Base-by-base conservation (phyloP, 2,888 invertebrate species). In the Lysandra bellargus region DNA sequence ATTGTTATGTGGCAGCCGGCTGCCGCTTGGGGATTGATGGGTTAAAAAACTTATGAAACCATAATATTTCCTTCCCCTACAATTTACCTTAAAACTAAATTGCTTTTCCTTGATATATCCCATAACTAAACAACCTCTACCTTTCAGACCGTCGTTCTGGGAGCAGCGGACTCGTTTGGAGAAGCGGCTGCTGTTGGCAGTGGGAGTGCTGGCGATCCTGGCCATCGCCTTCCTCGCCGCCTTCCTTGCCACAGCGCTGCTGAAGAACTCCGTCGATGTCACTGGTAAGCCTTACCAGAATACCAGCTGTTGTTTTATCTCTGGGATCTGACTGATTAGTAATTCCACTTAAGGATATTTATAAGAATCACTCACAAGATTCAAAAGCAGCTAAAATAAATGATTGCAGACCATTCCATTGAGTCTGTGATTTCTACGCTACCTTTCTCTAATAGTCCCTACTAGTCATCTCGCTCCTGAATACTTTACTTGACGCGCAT, bases 141-240 rank as follows among this genome's bases (percentile, higher is more conserved):
- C 14, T 53, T 30, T 6, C 79, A 94, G 94, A 83, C 90, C 91
- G 74, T 88, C 93, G 53, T 94, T 88, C 84, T 94, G 93, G 94
- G 89, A 87, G 78, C 89, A 91, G 82, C 86, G 93, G 80, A 91
- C 92, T 37, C 85, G 86, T 84, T 83, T 93, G 87, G 94, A 94
- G 86, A 93, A 92, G 85, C 86, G 90, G 77, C 85, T 94, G 76
- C 83, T 92, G 80, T 72, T 92, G 78, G 86, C 86, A 1, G 87
- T 87, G 1, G 90, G 86, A 0, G 87, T 92, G 80, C 86, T 88
- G 44, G 82, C 86, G 1, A 79, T 90, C 12, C 85, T 94, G n/a
- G 93, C 93, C 23, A 83, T 90, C 49, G 90, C 90, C 12, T 93
- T 93, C 83, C 85, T 92, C 12, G 87, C 89, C 14, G 93, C 94